Conservation (phyloP, 64 coral and sea anemone species). For the Actinia tenebrosa region DNA sequence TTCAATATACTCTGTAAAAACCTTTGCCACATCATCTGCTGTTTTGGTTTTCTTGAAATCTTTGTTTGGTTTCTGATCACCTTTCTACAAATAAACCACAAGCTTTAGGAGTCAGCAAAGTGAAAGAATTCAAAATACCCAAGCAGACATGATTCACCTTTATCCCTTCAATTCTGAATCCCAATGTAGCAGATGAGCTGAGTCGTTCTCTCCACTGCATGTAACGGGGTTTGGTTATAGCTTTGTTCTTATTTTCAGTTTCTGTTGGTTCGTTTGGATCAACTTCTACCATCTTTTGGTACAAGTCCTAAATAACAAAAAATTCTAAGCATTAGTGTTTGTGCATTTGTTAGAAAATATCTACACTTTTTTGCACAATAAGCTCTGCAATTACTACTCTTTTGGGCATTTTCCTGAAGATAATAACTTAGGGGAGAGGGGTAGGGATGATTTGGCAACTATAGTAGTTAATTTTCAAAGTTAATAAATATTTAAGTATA, state of each 20-base stretch:
- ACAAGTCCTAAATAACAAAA: conserved; percentile 61
- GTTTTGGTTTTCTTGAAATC: conserved; percentile 98
- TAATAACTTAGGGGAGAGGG: no score
- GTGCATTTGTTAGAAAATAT: no score
- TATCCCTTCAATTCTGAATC: conserved; percentile 98
- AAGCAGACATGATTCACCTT: conserved; percentile 51
- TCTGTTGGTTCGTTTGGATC: conserved; percentile 89
- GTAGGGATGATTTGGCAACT: no score
- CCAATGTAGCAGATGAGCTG: conserved; percentile 78
- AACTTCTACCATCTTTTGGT: conserved; percentile 91
- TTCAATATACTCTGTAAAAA: conserved; percentile 91
- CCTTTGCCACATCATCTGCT: conserved; percentile 70
- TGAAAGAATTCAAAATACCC: background rate
- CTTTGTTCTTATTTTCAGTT: conserved; percentile 51
- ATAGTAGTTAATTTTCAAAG: no score
- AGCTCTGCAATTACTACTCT: no score
- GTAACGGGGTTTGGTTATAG: conserved; percentile 87
- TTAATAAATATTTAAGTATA: no score
- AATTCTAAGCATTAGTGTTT: background rate
- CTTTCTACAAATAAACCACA: conserved; percentile 51
- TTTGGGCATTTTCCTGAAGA: no score
- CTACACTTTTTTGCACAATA: no score
- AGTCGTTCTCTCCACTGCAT: conserved; percentile 94
- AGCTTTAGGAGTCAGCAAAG: background rate
- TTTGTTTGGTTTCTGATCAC: conserved; percentile 90